Percentiles rank a stretch among this genome's conserved stretches.
Conservation (phyloP, 2,113 vertebrate genomes). For the Elgaria multicarinata region DNA sequence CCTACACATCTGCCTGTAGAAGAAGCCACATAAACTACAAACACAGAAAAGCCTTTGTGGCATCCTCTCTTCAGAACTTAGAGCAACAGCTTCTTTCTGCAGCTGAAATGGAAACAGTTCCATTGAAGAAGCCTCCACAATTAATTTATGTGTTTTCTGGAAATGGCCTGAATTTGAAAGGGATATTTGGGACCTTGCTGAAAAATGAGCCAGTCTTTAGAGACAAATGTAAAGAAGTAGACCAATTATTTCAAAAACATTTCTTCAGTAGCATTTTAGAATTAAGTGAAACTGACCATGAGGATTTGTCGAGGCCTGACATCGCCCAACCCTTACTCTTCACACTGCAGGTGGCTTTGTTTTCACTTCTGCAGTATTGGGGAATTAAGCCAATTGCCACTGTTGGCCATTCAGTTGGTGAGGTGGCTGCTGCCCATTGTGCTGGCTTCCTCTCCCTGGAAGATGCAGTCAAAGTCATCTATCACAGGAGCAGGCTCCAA, state of each 20-base stretch:
- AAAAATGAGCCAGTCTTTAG: constrained; percentile 78
- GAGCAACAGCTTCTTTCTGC: constrained; percentile 70
- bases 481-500: constrained; percentile 83
- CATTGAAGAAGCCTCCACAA: constrained; percentile 58
- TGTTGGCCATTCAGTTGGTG: constrained; percentile 86
- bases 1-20: constrained; percentile 87
- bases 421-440: constrained; percentile 86
- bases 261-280: constrained; percentile 66
- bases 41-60: constrained; percentile 81
- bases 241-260: constrained; percentile 75
- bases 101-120: constrained; percentile 38
- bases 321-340: constrained; percentile 84
- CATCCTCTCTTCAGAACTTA: constrained; percentile 78
- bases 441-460: constrained; percentile 85
- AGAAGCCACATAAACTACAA: constrained; percentile 83
- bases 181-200: constrained; percentile 80
- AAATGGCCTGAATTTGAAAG: constrained; percentile 79
- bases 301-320: constrained; percentile 74
- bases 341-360: constrained; percentile 82
- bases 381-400: constrained; percentile 77
- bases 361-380: constrained; percentile 82
- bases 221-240: constrained; percentile 80
- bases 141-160: constrained; percentile 88
- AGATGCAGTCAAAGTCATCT: constrained; percentile 85
- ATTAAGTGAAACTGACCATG: constrained; percentile 55